These are phyloP conservation scores for Upupa epops DNA, from an alignment of 2,113 vertebrate genomes.

Conservation along the genomic window DNA sequence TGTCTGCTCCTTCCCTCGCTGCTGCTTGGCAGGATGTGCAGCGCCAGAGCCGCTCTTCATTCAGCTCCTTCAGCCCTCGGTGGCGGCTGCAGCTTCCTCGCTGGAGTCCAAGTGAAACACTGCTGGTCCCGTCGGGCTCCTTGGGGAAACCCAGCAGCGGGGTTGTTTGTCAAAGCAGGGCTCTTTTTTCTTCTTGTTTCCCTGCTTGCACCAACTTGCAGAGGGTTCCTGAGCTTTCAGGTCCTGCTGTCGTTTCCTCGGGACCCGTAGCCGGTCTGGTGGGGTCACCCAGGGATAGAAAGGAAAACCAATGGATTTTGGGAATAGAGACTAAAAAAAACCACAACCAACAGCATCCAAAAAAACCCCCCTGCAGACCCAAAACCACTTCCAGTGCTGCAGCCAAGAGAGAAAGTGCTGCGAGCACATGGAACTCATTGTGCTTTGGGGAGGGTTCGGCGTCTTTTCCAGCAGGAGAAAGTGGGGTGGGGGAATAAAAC, in stretches of 20 bases:
- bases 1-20: not conserved
- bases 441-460: not conserved
- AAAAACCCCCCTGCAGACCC: not conserved
- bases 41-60: slow-evolving; percentile 4
- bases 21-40: not conserved
- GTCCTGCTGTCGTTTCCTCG: not conserved
- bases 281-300: not conserved
- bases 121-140: not conserved
- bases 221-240: not conserved
- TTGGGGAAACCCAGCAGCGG: not conserved
- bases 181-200: not conserved
- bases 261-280: not conserved
- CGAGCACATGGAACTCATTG: slow-evolving; percentile 44
- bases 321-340: not conserved
- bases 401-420: slow-evolving; percentile 23
- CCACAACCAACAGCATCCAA: not conserved
- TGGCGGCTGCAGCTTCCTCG: not conserved
- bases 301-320: not conserved
- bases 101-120: slow-evolving; percentile 61
- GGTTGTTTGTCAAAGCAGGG: not conserved
- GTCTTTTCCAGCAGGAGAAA: not conserved
- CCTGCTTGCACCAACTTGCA: not conserved
- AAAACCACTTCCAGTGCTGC: slow-evolving; percentile 15
- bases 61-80: not conserved
- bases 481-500: too few species aligned